Conservation (phyloP, 2,888 invertebrate genomes). For the Brachyptera risi region DNA sequence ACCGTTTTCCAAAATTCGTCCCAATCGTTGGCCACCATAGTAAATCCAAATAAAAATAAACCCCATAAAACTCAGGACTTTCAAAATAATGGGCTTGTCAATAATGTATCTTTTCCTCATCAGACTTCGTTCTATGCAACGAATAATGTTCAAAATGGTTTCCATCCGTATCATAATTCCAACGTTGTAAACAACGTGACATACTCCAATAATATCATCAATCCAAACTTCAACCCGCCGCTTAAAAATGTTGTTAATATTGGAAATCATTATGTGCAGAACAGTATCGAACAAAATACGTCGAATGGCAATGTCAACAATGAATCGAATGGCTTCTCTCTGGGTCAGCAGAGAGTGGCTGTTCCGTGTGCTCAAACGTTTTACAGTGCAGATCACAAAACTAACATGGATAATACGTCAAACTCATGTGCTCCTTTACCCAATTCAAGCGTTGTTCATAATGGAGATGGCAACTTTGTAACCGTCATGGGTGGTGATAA, state of each 20-base stretch:
- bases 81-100: constrained; percentile 25
- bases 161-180: constrained; percentile 27
- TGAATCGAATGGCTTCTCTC: constrained; percentile 27
- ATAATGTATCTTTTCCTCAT: constrained; percentile 25
- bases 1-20: constrained; percentile 21
- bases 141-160: constrained; percentile 26
- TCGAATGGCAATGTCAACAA: constrained; percentile 21
- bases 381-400: constrained; percentile 26
- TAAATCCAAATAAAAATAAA: constrained; percentile 24
- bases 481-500: constrained; percentile 31
- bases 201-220: constrained; percentile 24
- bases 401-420: constrained; percentile 2
- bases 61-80: constrained; percentile 29
- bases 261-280: constrained; percentile 16
- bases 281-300: constrained; percentile 23
- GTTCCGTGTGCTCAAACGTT: constrained; percentile 27
- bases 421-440: constrained; percentile 2
- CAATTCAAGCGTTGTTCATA: constrained; percentile 17
- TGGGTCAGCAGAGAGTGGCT: constrained; percentile 23
- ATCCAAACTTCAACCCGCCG: constrained; percentile 25
- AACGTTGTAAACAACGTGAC: constrained; percentile 27
- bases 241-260: constrained; percentile 26
- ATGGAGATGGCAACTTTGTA: constrained; percentile 29
- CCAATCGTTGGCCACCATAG: constrained; percentile 30
- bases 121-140: constrained; percentile 29